Base-by-base conservation (phyloP, 2,888 invertebrate species). In the Coelogynopora nodosa region DNA sequence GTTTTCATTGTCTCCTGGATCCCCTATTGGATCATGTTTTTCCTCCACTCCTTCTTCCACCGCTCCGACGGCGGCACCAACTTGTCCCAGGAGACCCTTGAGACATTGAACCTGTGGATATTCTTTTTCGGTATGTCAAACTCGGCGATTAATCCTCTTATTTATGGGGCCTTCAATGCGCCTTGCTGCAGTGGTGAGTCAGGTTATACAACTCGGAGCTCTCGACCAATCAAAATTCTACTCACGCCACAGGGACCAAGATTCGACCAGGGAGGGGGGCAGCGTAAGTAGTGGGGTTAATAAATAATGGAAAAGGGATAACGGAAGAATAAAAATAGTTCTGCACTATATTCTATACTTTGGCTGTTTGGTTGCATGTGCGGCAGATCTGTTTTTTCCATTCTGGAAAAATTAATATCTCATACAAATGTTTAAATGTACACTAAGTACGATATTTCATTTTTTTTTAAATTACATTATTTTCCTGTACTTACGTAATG, bases 41-140 rank as follows among this genome's bases (percentile, higher is more conserved):
- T 95, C 49, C 31, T 84, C 0, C 31, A 31, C 84, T 26, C 49
- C n/a, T 23, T 30, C 29, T 31, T 31, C n/a, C 26, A 30, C 23
- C 29, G 31, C 0, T 26, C 30, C 31, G 31, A 29, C 10, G 31
- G 5, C 0, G 2, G 88, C 0, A 87, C 86, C 28, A 74, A 13
- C 23, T 23, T 74, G 5, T 2, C 10, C 74, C 88, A 89, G 26
- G 87, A 88, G 27, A 87, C 88, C 94, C 94, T 94, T 88, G 94
- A 94, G 89, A 94, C 94, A 88, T 92, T 95, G 1, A 93, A 94
- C 86, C 94, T 94, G 1, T 94, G 94, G 67, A 95, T 95, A 88
- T 95, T 95, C 92, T 95, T 95, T 93, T 95, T 95, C 90, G 96
- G 96, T 0, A 95, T 95, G 94, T 95, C 95, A 85, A 96, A 95